Conservation (phyloP, 2,797 vertebrate species). For the Distichodus sexfasciatus region DNA sequence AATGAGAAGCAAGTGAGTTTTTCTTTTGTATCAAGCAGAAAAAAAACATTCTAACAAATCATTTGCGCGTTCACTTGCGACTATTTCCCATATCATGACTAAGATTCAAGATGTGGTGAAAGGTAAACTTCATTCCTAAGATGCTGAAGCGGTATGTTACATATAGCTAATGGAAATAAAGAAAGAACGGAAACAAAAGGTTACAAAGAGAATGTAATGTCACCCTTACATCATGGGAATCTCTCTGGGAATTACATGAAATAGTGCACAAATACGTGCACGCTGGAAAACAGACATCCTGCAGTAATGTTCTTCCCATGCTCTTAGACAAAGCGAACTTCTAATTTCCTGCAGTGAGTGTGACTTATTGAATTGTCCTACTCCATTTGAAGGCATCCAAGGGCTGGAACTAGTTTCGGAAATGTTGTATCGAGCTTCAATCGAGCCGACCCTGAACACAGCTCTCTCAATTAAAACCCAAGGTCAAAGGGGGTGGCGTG, state of each 20-base stretch:
- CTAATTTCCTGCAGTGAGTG: background rate
- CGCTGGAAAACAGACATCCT: background rate
- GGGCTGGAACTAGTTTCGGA: background rate
- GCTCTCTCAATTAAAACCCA: background rate
- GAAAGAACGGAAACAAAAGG: background rate
- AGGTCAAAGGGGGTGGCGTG: background rate
- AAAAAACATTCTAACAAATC: too few relatives aligned
- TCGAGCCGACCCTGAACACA: background rate
- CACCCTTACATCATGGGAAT: background rate
- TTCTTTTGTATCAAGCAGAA: too few relatives aligned
- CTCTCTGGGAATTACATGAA: background rate
- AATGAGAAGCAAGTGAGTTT: too few relatives aligned
- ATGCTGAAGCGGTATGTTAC: too few relatives aligned
- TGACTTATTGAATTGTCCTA: background rate
- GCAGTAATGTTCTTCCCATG: background rate
- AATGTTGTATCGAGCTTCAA: background rate
- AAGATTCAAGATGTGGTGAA: too few relatives aligned
- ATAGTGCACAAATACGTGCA: background rate
- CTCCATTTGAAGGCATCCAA: background rate
- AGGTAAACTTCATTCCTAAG: too few relatives aligned
- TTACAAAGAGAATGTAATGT: background rate
- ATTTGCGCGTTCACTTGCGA: too few relatives aligned
- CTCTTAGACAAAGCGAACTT: background rate
- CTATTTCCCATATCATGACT: too few relatives aligned
- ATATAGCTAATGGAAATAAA: background rate